Evolutionary conservation across 2,113 vertebrate species (phyloP).

Genomic region (Nanorana parkeri): DNA sequence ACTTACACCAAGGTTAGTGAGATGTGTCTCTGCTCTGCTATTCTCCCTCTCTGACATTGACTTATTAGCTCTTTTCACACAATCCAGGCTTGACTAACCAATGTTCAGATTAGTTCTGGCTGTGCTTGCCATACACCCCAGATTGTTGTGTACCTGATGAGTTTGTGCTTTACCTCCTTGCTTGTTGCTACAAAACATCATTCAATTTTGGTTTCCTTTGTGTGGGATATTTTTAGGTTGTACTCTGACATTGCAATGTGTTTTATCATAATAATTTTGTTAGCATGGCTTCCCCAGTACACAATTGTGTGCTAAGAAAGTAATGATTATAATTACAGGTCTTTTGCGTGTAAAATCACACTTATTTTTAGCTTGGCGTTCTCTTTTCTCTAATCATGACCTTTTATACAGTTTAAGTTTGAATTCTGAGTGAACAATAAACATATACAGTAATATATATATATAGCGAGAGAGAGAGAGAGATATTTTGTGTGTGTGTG

Average conservation of each 20-base stretch:
- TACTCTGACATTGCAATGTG: neutral
- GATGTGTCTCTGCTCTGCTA: slow-evolving; percentile 25
- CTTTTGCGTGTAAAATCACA: too few relatives aligned
- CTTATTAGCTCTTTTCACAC: slow-evolving; percentile 33
- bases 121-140: neutral
- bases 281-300: too few relatives aligned
- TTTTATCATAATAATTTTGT: neutral
- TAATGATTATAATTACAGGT: too few relatives aligned
- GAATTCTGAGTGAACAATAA: too few relatives aligned
- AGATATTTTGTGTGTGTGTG: too few relatives aligned
- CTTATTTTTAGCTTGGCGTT: too few relatives aligned
- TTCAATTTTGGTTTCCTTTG: neutral
- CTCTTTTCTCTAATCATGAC: too few relatives aligned
- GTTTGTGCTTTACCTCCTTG: neutral
- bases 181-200: neutral
- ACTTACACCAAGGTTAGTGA: slow-evolving; percentile 34
- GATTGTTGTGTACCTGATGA: neutral
- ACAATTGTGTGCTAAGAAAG: too few relatives aligned
- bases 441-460: too few relatives aligned
- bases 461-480: too few relatives aligned
- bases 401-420: too few relatives aligned
- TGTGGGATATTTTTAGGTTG: neutral
- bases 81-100: slow-evolving; percentile 30
- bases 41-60: slow-evolving; percentile 26
- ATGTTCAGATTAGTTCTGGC: slow-evolving; percentile 31